Evolutionary conservation across 2,888 invertebrate species (phyloP).

Genomic region (Eilema caniola): DNA sequence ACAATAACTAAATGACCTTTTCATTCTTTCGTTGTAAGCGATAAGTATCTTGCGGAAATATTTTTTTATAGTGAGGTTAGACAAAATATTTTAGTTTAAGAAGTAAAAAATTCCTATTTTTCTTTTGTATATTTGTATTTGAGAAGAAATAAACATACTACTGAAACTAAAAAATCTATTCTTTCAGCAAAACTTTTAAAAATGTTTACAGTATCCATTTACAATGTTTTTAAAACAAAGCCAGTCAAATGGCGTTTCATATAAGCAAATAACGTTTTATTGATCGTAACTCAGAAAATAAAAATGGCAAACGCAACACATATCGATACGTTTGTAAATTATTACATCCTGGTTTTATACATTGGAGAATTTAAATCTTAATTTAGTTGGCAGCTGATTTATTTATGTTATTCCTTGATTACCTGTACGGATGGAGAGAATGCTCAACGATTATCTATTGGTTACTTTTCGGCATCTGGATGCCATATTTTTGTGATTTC

Average conservation of each 20-base stretch:
- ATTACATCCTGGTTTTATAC: constrained; percentile 12
- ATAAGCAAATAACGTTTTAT: constrained; percentile 18
- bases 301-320: constrained; percentile 17
- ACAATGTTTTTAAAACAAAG: constrained; percentile 9
- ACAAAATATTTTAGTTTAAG: neutral
- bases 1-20: neutral
- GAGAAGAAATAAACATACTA: neutral
- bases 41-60: neutral
- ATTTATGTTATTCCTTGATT: constrained; percentile 10
- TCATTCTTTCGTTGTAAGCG: neutral
- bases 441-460: neutral
- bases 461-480: neutral
- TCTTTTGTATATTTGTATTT: neutral
- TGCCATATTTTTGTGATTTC: neutral
- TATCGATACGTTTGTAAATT: constrained; percentile 21
- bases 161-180: neutral
- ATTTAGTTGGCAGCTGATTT: constrained; percentile 8
- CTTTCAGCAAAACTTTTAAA: constrained; percentile 11
- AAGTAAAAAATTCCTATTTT: neutral
- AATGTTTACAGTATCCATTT: constrained; percentile 8
- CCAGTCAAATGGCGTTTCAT: constrained; percentile 14
- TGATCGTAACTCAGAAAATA: constrained; percentile 21
- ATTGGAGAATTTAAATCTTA: constrained; percentile 9
- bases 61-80: neutral
- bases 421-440: neutral